Evolutionary conservation across 2,888 invertebrate genomes (phyloP), one percentile per base, ranked within the genome.

Genomic region (Erebia epiphron): DNA sequence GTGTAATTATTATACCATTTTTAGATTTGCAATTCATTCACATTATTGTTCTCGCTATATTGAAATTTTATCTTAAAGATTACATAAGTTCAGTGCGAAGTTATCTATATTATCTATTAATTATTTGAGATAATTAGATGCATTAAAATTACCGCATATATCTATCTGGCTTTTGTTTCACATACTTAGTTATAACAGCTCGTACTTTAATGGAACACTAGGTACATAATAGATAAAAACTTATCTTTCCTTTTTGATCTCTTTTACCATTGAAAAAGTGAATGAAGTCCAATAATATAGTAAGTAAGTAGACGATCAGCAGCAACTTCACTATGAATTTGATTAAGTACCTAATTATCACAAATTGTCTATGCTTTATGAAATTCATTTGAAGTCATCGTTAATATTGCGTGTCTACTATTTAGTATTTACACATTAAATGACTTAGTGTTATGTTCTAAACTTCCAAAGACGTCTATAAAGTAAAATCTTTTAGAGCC

Each of bases 21-120:
- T 57, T 46, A 14, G 16, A 57, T 66, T 21, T 21, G 66, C 66
- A 57, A 66, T 66, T 66, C 66, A 66, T 66, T 66, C 66, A 66
- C 41, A 26, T 57, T 21, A 43, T 56, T 66, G 41, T 46, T 35
- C 26, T 66, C 56, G 9, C 54, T 43, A 18, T 65, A 65, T 65
- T 54, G 66, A 66, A 56, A 16, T 66, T 56, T 26, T 35, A 54
- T 21, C 9, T 46, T 7, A n/a, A 13, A n/a, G 46, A 46, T 56
- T 66, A 57, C 66, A 13, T 66, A 56, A 66, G 14, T 14, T 18
- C 54, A 41, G 13, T 18, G 52, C 54, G n/a, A 65, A 41, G 54
- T 63, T 63, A 63, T 63, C 1, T 43, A 5, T 16, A 46, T 26
- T 61, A 18, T 35, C 14, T 41, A n/a, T 16, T 46, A 46, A 8